Conservation (phyloP, 2,797 vertebrate species). For the Bufotes viridis region DNA sequence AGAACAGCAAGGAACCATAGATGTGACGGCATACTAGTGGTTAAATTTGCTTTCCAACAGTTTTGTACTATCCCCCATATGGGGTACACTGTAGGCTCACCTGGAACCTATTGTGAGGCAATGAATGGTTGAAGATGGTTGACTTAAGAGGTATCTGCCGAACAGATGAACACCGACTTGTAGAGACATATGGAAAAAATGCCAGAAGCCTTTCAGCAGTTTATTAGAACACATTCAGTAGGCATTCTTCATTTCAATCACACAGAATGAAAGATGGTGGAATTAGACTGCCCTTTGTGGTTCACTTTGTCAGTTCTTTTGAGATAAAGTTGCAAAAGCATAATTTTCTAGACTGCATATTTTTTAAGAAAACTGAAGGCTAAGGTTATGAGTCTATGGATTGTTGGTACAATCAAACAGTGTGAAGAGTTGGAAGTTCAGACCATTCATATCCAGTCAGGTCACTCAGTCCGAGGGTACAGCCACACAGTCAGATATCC, state of each 20-base stretch:
- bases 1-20: background rate
- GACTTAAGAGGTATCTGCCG: constrained; percentile 21
- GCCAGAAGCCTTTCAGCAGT: constrained; percentile 24
- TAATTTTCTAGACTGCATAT: background rate
- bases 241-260: constrained; percentile 5
- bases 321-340: background rate
- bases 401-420: background rate
- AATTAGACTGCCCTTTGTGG: background rate
- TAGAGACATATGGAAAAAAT: constrained; percentile 26
- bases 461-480: background rate
- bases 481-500: no score
- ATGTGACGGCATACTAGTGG: background rate
- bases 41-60: background rate
- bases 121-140: background rate
- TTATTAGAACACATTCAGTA: constrained; percentile 23
- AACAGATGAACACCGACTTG: constrained; percentile 11
- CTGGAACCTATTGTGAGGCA: constrained; percentile 10
- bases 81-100: background rate
- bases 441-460: background rate
- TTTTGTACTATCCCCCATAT: constrained; percentile 5
- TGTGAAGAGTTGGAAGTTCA: background rate
- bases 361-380: background rate
- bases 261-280: background rate
- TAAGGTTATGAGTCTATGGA: background rate
- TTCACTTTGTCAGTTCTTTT: background rate